These are phyloP conservation scores for Dryobota labecula DNA, from an alignment of 2,888 invertebrate species.

Conservation along the genomic window DNA sequence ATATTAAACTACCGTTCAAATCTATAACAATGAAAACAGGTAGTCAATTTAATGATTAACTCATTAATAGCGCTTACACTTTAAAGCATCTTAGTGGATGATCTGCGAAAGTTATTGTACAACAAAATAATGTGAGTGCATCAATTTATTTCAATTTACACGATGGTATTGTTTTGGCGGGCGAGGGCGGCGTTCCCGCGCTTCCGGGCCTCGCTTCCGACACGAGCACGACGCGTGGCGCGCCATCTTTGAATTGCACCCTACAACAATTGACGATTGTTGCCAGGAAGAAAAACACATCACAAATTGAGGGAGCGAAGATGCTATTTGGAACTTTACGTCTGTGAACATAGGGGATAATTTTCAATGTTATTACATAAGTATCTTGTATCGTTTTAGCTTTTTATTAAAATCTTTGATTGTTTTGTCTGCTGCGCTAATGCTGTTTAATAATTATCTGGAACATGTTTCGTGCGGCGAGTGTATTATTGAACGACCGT, in stretches of 20 bases:
- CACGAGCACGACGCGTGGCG: slow-evolving; percentile 88
- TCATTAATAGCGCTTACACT: slow-evolving; percentile 33
- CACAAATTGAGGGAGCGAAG: slow-evolving; percentile 44
- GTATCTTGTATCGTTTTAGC: slow-evolving; percentile 40
- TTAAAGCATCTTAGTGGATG: slow-evolving; percentile 73
- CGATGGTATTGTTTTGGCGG: slow-evolving; percentile 85
- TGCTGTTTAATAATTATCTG: slow-evolving; percentile 88
- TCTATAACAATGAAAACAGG: neutral
- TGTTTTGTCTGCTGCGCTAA: slow-evolving; percentile 86
- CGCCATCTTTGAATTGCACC: slow-evolving; percentile 88
- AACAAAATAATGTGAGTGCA: slow-evolving; percentile 81
- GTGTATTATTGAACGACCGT: slow-evolving; percentile 77
- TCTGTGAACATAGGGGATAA: neutral
- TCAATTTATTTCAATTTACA: slow-evolving; percentile 91
- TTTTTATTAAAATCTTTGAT: slow-evolving; percentile 67
- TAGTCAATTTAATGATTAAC: slow-evolving; percentile 1
- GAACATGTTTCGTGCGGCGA: slow-evolving; percentile 81
- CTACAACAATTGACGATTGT: slow-evolving; percentile 82
- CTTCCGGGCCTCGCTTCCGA: slow-evolving; percentile 86
- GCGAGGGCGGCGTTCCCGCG: slow-evolving; percentile 83
- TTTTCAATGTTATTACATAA: slow-evolving; percentile 43
- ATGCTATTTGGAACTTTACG: slow-evolving; percentile 62
- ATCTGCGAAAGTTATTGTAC: slow-evolving; percentile 76
- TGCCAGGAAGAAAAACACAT: slow-evolving; percentile 78
- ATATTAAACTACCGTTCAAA: neutral